Percentiles rank a stretch among this genome's conserved stretches.
Conservation (phyloP, 2,797 vertebrate species). For the Prunella strophiata region DNA sequence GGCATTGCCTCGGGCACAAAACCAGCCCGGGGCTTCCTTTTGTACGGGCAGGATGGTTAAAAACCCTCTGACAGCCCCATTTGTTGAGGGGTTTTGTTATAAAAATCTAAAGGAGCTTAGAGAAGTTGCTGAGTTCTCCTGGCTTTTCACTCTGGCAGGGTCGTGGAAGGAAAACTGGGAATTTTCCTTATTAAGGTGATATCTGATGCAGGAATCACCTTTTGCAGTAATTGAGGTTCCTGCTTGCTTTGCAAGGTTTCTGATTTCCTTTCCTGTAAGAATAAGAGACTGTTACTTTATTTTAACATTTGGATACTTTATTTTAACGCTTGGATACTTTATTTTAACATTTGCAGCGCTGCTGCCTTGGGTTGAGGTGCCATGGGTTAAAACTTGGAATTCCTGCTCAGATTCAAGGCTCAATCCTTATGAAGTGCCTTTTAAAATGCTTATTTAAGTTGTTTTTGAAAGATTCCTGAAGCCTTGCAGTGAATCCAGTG, state of each 20-base stretch:
- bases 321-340: background rate
- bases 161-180: background rate
- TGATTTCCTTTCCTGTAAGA: background rate
- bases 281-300: background rate
- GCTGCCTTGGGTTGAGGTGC: background rate
- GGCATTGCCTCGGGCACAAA: background rate
- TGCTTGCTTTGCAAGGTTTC: background rate
- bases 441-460: accelerated
- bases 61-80: accelerated
- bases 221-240: background rate
- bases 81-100: accelerated
- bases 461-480: no score
- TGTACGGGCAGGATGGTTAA: accelerated
- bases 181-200: background rate
- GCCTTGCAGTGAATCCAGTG: background rate
- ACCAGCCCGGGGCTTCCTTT: background rate
- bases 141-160: background rate
- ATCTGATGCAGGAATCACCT: background rate
- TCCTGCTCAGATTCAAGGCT: background rate
- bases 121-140: background rate
- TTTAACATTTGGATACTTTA: background rate
- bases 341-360: background rate
- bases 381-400: accelerated
- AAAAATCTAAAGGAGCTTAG: background rate
- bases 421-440: background rate